Evolutionary conservation across 2,113 vertebrate species (phyloP).

Genomic region (Corvus cornix): DNA sequence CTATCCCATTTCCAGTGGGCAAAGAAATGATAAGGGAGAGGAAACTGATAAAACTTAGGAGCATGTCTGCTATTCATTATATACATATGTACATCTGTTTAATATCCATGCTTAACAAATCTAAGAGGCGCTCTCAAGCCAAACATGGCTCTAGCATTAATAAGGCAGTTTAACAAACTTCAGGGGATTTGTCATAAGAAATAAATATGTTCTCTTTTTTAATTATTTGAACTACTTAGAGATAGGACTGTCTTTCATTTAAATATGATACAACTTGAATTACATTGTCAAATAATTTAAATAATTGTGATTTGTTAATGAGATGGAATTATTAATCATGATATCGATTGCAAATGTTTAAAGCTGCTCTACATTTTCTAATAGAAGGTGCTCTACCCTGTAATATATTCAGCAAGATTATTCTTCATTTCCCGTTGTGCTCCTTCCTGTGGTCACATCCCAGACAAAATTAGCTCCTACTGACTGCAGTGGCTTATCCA

Average conservation of each 20-base stretch:
- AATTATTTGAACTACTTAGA: background rate
- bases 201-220: background rate
- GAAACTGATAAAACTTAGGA: background rate
- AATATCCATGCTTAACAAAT: background rate
- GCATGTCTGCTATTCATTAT: background rate
- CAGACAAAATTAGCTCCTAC: slow-evolving; percentile 70
- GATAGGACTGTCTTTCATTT: background rate
- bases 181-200: background rate
- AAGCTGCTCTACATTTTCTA: background rate
- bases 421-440: background rate
- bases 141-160: background rate
- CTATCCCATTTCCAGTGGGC: background rate
- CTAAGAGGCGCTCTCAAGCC: background rate
- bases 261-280: background rate
- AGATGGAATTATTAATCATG: background rate
- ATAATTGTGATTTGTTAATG: background rate
- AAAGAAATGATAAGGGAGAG: background rate
- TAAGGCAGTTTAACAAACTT: background rate
- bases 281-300: background rate
- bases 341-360: background rate
- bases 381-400: background rate
- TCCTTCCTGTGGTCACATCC: slow-evolving; percentile 37
- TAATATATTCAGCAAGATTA: background rate
- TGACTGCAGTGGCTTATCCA: slow-evolving; percentile 59
- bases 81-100: background rate